Evolutionary conservation across 2,888 invertebrate species (phyloP).

Genomic region (Branchipolynoe longqiensis): DNA sequence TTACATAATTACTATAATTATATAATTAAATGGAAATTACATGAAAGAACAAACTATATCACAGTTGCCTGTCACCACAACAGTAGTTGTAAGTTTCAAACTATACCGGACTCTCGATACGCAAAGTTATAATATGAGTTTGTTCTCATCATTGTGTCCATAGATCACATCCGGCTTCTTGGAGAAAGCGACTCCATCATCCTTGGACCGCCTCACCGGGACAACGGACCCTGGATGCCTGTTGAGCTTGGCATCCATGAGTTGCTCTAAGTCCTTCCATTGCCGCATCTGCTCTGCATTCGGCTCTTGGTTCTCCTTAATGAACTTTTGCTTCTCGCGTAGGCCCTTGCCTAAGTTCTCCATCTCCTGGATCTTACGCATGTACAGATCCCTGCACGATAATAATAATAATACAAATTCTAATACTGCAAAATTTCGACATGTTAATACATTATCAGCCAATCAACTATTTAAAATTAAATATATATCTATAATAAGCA

Average conservation of each 20-base stretch:
- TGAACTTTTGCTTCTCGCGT: slow-evolving; percentile 82
- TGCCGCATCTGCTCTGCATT: slow-evolving; percentile 84
- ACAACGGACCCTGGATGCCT: slow-evolving; percentile 65
- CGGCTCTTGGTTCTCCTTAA: slow-evolving; percentile 83
- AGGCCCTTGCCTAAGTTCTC: slow-evolving; percentile 83
- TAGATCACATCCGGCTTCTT: neutral
- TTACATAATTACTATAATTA: too few relatives aligned
- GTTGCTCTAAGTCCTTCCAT: slow-evolving; percentile 84
- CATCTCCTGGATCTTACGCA: slow-evolving; percentile 85
- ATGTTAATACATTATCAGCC: neutral
- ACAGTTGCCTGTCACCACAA: too few relatives aligned
- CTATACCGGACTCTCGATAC: too few relatives aligned
- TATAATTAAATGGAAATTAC: too few relatives aligned
- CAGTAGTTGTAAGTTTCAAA: too few relatives aligned
- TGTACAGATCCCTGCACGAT: slow-evolving; percentile 86
- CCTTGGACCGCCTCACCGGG: neutral
- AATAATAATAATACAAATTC: neutral
- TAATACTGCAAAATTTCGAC: neutral
- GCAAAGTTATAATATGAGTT: slow-evolving; percentile 57
- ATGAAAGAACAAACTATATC: too few relatives aligned
- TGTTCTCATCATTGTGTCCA: slow-evolving; percentile 56
- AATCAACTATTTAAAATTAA: neutral
- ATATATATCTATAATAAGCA: neutral
- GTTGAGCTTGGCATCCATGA: slow-evolving; percentile 81
- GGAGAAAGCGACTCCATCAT: slow-evolving; percentile 17